A percentile compares a stretch with the other conserved stretches of the same genome.
Conservation (phyloP, 2,113 vertebrate species). For the Odocoileus virginianus region DNA sequence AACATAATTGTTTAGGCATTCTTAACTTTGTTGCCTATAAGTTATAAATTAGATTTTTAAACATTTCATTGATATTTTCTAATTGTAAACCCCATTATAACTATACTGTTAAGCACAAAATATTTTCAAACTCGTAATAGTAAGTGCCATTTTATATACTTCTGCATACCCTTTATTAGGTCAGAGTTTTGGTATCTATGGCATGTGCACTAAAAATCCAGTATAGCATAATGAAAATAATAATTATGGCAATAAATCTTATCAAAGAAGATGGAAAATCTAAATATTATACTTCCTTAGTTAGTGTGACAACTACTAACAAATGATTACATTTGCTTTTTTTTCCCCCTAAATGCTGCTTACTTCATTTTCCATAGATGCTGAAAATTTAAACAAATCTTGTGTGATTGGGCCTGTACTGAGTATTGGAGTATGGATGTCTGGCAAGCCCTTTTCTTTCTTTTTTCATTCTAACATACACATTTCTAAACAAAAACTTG, state of each 20-base stretch:
- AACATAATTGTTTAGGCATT: background rate
- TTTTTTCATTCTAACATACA: constrained; percentile 13
- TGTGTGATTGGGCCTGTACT: background rate
- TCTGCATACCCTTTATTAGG: background rate
- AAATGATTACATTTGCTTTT: constrained; percentile 15
- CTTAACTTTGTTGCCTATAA: constrained; percentile 2
- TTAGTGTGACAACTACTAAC: background rate
- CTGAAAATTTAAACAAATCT: background rate
- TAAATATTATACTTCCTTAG: background rate
- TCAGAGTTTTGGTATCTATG: background rate
- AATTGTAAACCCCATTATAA: background rate
- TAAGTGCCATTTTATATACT: background rate
- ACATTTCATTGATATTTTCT: constrained; percentile 10
- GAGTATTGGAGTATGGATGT: background rate
- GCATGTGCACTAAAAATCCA: background rate
- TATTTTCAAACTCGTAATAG: background rate
- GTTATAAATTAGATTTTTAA: constrained; percentile 31
- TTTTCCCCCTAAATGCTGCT: background rate
- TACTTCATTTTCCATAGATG: background rate
- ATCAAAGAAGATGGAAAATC: constrained; percentile 3
- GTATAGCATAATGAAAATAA: background rate
- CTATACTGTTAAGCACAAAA: background rate
- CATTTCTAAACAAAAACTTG: constrained; percentile 39
- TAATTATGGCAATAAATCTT: constrained; percentile 1
- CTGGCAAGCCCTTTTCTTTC: background rate